These are phyloP conservation scores for Morone chrysops DNA, from an alignment of 2,113 vertebrate species.

Conservation along the genomic window DNA sequence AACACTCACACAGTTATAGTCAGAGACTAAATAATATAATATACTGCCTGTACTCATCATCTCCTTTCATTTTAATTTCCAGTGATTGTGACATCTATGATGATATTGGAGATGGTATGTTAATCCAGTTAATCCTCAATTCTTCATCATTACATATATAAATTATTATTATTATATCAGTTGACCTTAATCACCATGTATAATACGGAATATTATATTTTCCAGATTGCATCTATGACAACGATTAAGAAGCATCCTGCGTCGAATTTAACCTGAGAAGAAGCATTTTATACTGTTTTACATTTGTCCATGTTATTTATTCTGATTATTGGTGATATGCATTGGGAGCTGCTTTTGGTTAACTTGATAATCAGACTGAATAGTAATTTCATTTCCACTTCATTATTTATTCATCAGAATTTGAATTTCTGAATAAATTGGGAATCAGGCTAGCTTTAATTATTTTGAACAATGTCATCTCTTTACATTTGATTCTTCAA, in stretches of 20 bases:
- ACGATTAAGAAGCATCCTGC: slow-evolving; percentile 75
- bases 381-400: not conserved
- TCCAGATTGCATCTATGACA: slow-evolving; percentile 85
- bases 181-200: not conserved
- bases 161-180: not conserved
- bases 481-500: not conserved
- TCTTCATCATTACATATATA: not conserved
- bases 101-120: slow-evolving; percentile 93
- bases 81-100: slow-evolving; percentile 96
- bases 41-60: not conserved
- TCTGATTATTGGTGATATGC: slow-evolving; percentile 18
- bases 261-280: not conserved
- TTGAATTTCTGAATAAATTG: not conserved
- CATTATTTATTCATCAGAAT: slow-evolving; percentile 24
- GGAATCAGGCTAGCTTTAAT: not conserved
- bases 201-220: slow-evolving; percentile 12
- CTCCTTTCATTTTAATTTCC: slow-evolving; percentile 55
- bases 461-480: slow-evolving; percentile 26
- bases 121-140: not conserved
- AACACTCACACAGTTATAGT: not conserved
- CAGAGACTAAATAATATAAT: not conserved
- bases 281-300: slow-evolving; percentile 15
- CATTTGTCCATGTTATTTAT: slow-evolving; percentile 73
- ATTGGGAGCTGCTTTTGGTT: slow-evolving; percentile 20
- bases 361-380: not conserved